Evolutionary conservation across 2,113 vertebrate species (phyloP), one percentile per base, ranked within the genome.

Genomic region (Gadus macrocephalus): DNA sequence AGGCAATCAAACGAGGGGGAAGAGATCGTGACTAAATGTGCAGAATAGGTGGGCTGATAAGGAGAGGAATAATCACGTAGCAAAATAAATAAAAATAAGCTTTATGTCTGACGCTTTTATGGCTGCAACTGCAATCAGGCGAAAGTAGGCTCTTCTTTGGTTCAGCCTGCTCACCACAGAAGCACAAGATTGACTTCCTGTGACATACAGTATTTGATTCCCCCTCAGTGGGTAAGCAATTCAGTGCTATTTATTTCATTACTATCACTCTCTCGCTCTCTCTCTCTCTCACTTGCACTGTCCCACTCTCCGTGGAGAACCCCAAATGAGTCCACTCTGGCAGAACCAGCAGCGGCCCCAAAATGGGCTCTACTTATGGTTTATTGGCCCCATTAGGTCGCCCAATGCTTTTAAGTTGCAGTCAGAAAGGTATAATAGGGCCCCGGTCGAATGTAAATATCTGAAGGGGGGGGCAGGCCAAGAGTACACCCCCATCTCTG

Each of bases 401-500:
- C 68, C 3, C 78, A 72, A 78, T 79, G 85, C 88, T 90, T 90
- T 91, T 86, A 88, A 85, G 86, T 85, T 80, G 84, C 85, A 79
- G 74, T 79, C 82, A 82, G 85, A 91, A 49, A 49, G 42, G 88
- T 85, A 80, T 75, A 86, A 86, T 83, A 85, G 81, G 78, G 81
- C 78, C 76, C 80, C 15, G 65, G 73, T 72, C 67, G 70, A 82
- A 82, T 82, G 82, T 91, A 89, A 91, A 88, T 83, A 85, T 85
- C 78, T 79, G 67, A 53, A 75, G 71, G 68, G n/a, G n/a, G 69
- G 20, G 74, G 83, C 78, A 68, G 86, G 31, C 31, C 31, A 87
- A 76, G 12, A 69, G 3, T 66, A 79, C 79, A 76, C 8, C 35
- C 66, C 65, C 80, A 42, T 42, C 72, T 62, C 81, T 11, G 2